phyloP scores from a whole-genome alignment of 2,888 invertebrate genomes.

The Stenoptilia bipunctidactyla region DNA sequence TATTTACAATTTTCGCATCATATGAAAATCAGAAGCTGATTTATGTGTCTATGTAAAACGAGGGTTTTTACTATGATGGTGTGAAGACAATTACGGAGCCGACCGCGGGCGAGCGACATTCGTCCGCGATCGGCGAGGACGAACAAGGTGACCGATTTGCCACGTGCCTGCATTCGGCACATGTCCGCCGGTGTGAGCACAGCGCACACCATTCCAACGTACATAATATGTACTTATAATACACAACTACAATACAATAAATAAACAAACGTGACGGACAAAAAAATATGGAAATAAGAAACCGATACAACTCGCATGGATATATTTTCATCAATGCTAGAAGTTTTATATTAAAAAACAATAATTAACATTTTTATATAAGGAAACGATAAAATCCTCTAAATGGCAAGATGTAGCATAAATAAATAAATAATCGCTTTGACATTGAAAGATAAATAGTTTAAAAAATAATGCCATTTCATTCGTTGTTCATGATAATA shows the following conservation, averaged over 20 bases:
- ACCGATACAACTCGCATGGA: too few species aligned
- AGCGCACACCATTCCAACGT: too few species aligned
- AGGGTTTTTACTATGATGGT: too few species aligned
- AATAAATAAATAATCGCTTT: constrained; percentile 24
- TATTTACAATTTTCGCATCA: too few species aligned
- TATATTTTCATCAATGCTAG: too few species aligned
- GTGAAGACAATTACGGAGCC: constrained; percentile 35
- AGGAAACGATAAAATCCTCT: constrained; percentile 17
- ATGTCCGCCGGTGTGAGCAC: constrained; percentile 13
- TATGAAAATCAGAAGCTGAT: too few species aligned
- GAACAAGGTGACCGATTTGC: constrained; percentile 54
- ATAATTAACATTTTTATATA: constrained; percentile 11
- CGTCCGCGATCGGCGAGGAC: constrained; percentile 56
- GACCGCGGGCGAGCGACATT: constrained; percentile 38
- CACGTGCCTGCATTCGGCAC: constrained; percentile 9
- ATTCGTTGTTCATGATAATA: too few species aligned
- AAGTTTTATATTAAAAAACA: too few species aligned
- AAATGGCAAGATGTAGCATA: neutral
- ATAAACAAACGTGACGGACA: neutral
- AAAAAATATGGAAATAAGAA: neutral
- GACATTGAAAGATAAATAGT: constrained; percentile 41
- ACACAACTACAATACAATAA: neutral
- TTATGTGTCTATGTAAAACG: too few species aligned
- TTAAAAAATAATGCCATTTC: too few species aligned
- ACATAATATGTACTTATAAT: too few species aligned